Conservation (phyloP, 1,140 invertebrate genomes). For the Adoxophyes honmai region DNA sequence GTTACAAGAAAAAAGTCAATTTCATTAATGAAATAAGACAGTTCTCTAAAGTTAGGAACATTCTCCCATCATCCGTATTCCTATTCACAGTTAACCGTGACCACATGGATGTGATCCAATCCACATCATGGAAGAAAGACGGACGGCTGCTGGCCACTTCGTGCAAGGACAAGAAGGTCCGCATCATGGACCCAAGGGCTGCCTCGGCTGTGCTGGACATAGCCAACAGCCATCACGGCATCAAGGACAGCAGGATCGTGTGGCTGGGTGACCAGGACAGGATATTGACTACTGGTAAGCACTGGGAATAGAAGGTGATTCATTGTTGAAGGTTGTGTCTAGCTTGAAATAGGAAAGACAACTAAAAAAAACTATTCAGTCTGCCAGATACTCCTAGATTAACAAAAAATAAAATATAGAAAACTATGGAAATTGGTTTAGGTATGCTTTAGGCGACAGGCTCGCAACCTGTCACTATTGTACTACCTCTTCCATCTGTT, state of each 20-base stretch:
- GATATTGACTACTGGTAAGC: constrained; percentile 87
- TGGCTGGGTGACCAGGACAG: constrained; percentile 91
- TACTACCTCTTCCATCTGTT: too few relatives aligned
- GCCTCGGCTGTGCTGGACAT: constrained; percentile 79
- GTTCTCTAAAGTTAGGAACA: too few relatives aligned
- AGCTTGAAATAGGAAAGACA: too few relatives aligned
- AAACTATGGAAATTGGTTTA: too few relatives aligned
- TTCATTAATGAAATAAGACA: too few relatives aligned
- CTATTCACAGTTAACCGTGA: constrained; percentile 82
- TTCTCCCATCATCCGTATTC: not conserved
- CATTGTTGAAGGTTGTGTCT: too few relatives aligned
- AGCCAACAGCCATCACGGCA: constrained; percentile 88
- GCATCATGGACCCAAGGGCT: constrained; percentile 88
- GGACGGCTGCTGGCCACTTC: constrained; percentile 85
- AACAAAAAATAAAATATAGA: too few relatives aligned
- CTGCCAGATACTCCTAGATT: too few relatives aligned
- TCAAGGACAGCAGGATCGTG: constrained; percentile 93
- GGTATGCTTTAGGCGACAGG: too few relatives aligned
- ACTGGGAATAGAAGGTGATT: not conserved
- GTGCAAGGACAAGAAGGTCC: constrained; percentile 90
- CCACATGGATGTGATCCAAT: constrained; percentile 90
- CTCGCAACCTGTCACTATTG: too few relatives aligned
- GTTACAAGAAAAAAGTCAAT: too few relatives aligned
- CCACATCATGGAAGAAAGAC: constrained; percentile 89
- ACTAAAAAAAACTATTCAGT: too few relatives aligned